These are phyloP conservation scores for Zaprionus africanus DNA, from an alignment of 1,140 invertebrate species.

Conservation along the genomic window DNA sequence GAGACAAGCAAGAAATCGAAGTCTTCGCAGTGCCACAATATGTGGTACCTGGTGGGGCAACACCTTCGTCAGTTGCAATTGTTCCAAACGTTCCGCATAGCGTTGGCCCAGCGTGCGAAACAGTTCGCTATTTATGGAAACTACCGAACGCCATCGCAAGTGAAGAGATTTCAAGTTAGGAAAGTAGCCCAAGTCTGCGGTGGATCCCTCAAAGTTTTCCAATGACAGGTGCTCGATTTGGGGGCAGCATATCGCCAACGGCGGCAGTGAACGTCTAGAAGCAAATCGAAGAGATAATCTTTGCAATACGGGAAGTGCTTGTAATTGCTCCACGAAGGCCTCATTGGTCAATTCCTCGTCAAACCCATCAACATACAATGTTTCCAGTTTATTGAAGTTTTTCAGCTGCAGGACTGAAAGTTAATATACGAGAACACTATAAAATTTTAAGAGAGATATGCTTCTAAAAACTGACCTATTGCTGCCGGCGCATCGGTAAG, in stretches of 20 bases:
- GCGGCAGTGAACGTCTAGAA: slow-evolving; percentile 13
- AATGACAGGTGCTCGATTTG: slow-evolving; percentile 56
- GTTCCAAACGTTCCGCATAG: slow-evolving; percentile 44
- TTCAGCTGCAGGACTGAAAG: slow-evolving; percentile 51
- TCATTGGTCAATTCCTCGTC: slow-evolving; percentile 36
- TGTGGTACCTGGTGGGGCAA: slow-evolving; percentile 31
- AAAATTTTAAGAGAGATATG: not conserved
- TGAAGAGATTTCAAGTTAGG: slow-evolving; percentile 38
- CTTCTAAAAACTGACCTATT: slow-evolving; percentile 24
- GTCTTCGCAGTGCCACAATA: slow-evolving; percentile 24
- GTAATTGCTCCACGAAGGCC: slow-evolving; percentile 43
- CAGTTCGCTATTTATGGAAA: slow-evolving; percentile 37
- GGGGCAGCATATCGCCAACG: slow-evolving; percentile 32
- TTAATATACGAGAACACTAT: not conserved
- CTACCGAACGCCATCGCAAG: slow-evolving; percentile 36
- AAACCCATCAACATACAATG: slow-evolving; percentile 60
- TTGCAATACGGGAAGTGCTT: slow-evolving; percentile 32
- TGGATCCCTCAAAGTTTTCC: slow-evolving; percentile 50
- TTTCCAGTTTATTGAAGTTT: slow-evolving; percentile 43
- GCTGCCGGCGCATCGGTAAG: slow-evolving; percentile 58
- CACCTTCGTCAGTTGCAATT: slow-evolving; percentile 47
- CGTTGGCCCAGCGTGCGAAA: slow-evolving; percentile 29
- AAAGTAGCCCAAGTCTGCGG: slow-evolving; percentile 50
- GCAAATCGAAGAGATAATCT: slow-evolving; percentile 51
- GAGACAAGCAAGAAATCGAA: slow-evolving; percentile 51